Evolutionary conservation across 2,888 invertebrate genomes (phyloP).

Genomic region (Sinodicranocentrus sp.): DNA sequence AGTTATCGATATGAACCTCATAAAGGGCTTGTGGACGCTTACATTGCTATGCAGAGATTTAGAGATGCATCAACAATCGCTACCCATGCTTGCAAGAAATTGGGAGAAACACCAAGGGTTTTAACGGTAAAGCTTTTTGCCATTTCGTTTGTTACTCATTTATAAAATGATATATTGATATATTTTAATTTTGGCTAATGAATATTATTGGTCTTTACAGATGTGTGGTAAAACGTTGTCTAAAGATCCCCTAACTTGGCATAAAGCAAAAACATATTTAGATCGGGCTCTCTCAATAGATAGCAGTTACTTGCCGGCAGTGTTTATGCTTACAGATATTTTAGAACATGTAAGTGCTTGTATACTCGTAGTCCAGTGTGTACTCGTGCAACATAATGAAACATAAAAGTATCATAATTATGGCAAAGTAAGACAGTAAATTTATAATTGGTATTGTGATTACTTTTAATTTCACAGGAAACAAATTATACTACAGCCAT

Average conservation of each 20-base stretch:
- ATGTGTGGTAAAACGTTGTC: slow-evolving; percentile 87
- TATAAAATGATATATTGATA: no score
- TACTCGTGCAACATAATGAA: no score
- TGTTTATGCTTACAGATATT: slow-evolving; percentile 86
- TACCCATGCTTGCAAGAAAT: slow-evolving; percentile 85
- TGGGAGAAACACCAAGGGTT: slow-evolving; percentile 86
- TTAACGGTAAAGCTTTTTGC: slow-evolving; percentile 83
- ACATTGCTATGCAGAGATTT: slow-evolving; percentile 84
- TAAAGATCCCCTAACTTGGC: slow-evolving; percentile 83
- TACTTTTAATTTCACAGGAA: slow-evolving; percentile 79
- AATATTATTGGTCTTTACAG: slow-evolving; percentile 81
- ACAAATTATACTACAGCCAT: slow-evolving; percentile 85
- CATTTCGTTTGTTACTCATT: no score
- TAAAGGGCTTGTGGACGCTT: slow-evolving; percentile 88
- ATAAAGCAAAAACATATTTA: slow-evolving; percentile 84
- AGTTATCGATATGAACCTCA: slow-evolving; percentile 86
- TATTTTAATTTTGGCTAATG: background rate
- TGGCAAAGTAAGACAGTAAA: background rate
- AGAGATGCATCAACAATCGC: slow-evolving; percentile 87
- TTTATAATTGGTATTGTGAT: background rate
- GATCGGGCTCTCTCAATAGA: slow-evolving; percentile 87
- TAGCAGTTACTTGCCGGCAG: slow-evolving; percentile 85
- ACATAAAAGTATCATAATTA: no score
- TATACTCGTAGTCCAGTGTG: background rate
- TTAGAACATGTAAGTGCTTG: slow-evolving; percentile 81